phyloP scores from a whole-genome alignment of 1,140 invertebrate genomes.

The Diploscapter pachys region DNA sequence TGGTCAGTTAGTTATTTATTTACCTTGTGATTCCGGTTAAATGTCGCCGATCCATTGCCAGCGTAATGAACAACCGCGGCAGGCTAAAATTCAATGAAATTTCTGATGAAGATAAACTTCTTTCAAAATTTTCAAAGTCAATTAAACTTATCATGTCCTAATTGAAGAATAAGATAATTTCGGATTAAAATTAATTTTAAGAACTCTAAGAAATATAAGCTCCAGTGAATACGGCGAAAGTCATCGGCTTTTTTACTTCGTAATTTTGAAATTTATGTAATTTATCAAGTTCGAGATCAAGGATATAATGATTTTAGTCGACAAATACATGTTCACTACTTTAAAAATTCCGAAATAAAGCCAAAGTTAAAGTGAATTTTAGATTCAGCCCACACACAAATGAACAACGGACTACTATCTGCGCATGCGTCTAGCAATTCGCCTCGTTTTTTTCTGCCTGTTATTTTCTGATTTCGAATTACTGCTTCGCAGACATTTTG shows the following conservation, averaged over 20 bases:
- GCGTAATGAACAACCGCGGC: conserved; percentile 22
- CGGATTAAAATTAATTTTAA: neutral
- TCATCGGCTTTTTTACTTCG: neutral
- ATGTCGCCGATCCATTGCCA: conserved; percentile 28
- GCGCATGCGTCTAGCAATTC: too few species aligned
- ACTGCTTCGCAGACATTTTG: too few species aligned
- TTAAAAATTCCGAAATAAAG: too few species aligned
- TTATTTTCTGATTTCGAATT: too few species aligned
- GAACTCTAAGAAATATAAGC: neutral
- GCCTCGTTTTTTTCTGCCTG: too few species aligned
- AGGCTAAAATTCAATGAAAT: conserved; percentile 22
- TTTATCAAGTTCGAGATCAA: too few species aligned
- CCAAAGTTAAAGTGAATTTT: too few species aligned
- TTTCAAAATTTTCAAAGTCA: conserved; percentile 1
- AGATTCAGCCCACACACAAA: too few species aligned
- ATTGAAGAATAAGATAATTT: neutral
- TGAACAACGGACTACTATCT: too few species aligned
- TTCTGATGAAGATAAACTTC: neutral
- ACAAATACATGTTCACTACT: too few species aligned
- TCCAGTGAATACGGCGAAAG: neutral
- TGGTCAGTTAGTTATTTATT: neutral
- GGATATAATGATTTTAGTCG: too few species aligned
- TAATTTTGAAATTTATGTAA: neutral
- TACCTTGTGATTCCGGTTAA: conserved; percentile 20
- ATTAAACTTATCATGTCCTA: neutral